phyloP scores from a whole-genome alignment of 2,888 invertebrate species.

The Acanthosoma haemorrhoidale region DNA sequence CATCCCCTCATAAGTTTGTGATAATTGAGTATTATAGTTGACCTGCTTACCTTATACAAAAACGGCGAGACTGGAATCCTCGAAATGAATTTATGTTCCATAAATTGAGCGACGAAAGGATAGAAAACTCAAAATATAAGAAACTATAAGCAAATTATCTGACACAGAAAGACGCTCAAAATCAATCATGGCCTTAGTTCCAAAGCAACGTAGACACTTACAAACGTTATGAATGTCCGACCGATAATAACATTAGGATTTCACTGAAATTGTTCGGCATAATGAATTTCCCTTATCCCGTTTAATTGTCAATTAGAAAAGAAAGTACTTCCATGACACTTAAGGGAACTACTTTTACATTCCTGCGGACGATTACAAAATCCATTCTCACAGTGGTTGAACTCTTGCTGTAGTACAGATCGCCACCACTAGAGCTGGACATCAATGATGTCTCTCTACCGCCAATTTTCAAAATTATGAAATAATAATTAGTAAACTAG shows the following conservation, averaged over 20 bases:
- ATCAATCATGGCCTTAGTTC: slow-evolving; percentile 52
- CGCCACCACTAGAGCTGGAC: slow-evolving; percentile 1
- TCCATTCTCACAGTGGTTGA: slow-evolving; percentile 21
- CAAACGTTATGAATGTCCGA: no score
- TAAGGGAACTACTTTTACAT: slow-evolving; percentile 19
- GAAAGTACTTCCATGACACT: slow-evolving; percentile 12
- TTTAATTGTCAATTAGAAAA: neutral
- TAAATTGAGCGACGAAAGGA: slow-evolving; percentile 13
- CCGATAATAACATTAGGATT: no score
- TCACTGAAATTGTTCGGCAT: neutral
- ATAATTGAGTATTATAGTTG: neutral
- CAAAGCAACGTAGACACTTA: no score
- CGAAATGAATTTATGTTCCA: slow-evolving; percentile 1
- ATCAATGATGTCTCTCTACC: neutral
- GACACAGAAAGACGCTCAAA: slow-evolving; percentile 46
- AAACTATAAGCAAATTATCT: slow-evolving; percentile 31
- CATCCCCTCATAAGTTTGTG: neutral
- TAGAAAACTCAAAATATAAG: slow-evolving; percentile 25
- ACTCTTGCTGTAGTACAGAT: neutral
- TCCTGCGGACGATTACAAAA: slow-evolving; percentile 19
- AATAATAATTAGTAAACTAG: no score
- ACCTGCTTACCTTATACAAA: slow-evolving; percentile 24
- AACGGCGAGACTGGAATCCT: neutral
- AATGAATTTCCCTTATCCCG: neutral
- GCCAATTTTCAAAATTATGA: neutral